Evolutionary conservation across 2,797 vertebrate genomes (phyloP), one percentile per base, ranked within the genome.

Genomic region (Trachurus trachurus): DNA sequence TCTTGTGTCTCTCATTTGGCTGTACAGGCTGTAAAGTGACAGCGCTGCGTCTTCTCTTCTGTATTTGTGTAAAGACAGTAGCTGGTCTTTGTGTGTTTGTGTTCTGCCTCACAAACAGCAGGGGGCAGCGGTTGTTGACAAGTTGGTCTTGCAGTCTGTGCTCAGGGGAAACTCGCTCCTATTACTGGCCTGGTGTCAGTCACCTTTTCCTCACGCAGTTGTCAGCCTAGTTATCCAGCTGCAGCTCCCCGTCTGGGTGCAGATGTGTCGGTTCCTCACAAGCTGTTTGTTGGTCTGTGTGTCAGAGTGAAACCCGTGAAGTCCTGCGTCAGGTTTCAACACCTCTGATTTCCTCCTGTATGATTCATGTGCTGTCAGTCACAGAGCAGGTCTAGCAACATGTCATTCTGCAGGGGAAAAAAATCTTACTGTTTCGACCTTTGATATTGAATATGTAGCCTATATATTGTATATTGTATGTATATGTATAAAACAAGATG

Each of bases 101-200:
- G 19, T 82, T 78, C 47, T 60, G 66, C 53, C 21, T 49, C 62
- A 64, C 9, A 31, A 78, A 78, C 86, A 84, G 83, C 53, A 85
- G 81, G 78, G 81, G 81, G 84, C 67, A 72, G 61, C 68, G 52
- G 45, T 69, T 56, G 57, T 56, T 62, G 52, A 70, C 31, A 64
- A 4, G 57, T 52, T 29, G 1, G 50, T 2, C 47, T 65, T 19
- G 65, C 34, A 13, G 2, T 2, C 4, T 10, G 9, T 63, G 12
- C 37, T 67, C 62, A 15, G n/a, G 37, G 19, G 9, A 47, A 64
- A 40, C 39, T 65, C 13, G 10, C 1, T 58, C 37, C 19, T 53
- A 12, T 67, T 42, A 16, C 49, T 54, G 57, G 26, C 13, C 19
- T 16, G 8, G n/a, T 34, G 59, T 56, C 34, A 54, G 3, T 31